Evolutionary conservation across 2,113 vertebrate species (phyloP).

Genomic region (Recurvirostra avosetta): DNA sequence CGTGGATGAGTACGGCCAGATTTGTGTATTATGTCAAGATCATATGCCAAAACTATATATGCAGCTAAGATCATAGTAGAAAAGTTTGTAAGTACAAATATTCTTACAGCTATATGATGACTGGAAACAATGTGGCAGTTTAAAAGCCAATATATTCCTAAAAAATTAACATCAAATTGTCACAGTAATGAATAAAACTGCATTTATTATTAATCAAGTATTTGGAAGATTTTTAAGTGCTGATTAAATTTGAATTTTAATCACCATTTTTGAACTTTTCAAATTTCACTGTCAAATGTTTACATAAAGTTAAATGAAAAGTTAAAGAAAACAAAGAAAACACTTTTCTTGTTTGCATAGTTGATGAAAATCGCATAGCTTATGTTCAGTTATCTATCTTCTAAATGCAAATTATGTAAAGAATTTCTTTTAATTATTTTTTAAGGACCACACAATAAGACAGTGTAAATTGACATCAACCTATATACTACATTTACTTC

Average conservation of each 20-base stretch:
- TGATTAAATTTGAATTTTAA: slow-evolving; percentile 41
- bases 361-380: background rate
- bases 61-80: background rate
- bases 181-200: background rate
- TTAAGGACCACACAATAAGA: background rate
- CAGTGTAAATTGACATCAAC: background rate
- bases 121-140: background rate
- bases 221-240: background rate
- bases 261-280: slow-evolving; percentile 10
- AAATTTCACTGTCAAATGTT: background rate
- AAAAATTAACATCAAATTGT: background rate
- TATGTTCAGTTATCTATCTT: background rate
- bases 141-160: background rate
- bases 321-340: background rate
- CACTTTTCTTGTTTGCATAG: background rate
- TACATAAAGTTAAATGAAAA: slow-evolving; percentile 21
- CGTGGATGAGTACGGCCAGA: rapidly evolving
- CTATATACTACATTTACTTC: background rate
- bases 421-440: background rate
- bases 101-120: background rate
- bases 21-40: background rate
- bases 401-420: background rate
- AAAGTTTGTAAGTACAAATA: background rate
- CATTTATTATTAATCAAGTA: background rate
- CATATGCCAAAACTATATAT: rapidly evolving